A percentile compares a stretch with the other conserved stretches of the same genome.
phyloP scores from a whole-genome alignment of 2,797 vertebrate species.

The Furcifer pardalis region DNA sequence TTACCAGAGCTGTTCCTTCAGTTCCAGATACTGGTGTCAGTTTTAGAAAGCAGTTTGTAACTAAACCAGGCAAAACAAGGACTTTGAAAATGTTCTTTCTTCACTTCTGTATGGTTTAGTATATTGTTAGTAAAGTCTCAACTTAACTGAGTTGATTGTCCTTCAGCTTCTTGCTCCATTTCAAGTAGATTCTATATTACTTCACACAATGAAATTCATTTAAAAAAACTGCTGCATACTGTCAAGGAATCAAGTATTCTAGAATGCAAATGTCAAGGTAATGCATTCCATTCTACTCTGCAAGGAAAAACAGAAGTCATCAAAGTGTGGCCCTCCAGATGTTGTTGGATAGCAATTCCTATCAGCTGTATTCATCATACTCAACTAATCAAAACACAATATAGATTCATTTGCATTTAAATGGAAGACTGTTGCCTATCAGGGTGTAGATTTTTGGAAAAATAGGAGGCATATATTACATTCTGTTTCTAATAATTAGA shows the following conservation, averaged over 20 bases:
- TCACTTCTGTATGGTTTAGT: background rate
- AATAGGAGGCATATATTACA: background rate
- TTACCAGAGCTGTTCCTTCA: background rate
- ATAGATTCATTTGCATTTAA: background rate
- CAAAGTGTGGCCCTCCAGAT: too few species aligned
- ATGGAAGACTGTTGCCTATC: background rate
- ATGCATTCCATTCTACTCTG: constrained; percentile 11
- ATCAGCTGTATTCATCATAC: too few species aligned
- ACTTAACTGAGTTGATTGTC: background rate
- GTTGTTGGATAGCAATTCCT: too few species aligned
- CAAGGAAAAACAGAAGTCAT: background rate
- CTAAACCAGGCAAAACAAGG: background rate
- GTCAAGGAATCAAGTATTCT: background rate
- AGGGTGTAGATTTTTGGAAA: background rate
- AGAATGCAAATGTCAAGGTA: background rate
- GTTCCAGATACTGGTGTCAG: background rate
- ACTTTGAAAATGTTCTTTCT: constrained; percentile 13
- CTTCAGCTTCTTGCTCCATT: background rate
- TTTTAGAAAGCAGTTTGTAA: background rate
- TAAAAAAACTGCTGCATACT: background rate
- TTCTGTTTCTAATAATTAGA: background rate
- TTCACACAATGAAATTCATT: background rate
- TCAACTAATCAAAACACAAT: background rate
- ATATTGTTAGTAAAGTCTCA: background rate
- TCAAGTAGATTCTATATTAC: background rate